phyloP scores from a whole-genome alignment of 2,888 invertebrate species.

The Anorthoa munda region DNA sequence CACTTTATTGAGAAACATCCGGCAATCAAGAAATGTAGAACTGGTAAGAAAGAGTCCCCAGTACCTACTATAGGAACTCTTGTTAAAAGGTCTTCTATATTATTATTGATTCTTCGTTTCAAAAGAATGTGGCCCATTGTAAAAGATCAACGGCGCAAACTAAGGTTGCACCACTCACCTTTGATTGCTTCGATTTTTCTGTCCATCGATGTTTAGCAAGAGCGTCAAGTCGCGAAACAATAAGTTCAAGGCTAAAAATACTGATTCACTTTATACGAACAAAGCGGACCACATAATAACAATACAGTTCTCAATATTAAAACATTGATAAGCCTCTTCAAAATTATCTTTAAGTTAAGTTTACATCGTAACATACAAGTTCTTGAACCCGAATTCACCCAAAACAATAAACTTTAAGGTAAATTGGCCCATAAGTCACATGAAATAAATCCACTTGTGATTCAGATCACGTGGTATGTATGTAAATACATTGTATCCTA shows the following conservation, averaged over 20 bases:
- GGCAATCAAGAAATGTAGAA: slow-evolving; percentile 95
- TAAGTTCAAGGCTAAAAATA: slow-evolving; percentile 6
- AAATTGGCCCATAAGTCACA: slow-evolving; percentile 12
- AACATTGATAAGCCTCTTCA: neutral
- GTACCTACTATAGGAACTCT: neutral
- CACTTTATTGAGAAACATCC: slow-evolving; percentile 96
- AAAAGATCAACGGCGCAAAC: neutral
- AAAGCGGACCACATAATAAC: neutral
- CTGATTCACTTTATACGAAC: neutral
- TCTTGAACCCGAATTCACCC: neutral
- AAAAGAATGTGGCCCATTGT: neutral
- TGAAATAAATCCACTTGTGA: slow-evolving; percentile 21
- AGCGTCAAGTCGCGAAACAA: neutral
- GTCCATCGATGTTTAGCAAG: neutral
- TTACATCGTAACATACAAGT: neutral
- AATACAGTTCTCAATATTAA: neutral
- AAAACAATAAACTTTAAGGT: neutral
- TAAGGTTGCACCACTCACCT: neutral
- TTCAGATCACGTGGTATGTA: slow-evolving; percentile 47
- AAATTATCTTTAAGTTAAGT: neutral
- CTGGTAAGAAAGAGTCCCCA: slow-evolving; percentile 86
- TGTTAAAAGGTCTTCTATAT: neutral
- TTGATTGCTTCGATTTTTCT: neutral
- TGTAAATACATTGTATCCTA: slow-evolving; percentile 61
- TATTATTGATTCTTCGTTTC: neutral